Evolutionary conservation across 2,888 invertebrate species (phyloP).

Genomic region (Luperina testacea): DNA sequence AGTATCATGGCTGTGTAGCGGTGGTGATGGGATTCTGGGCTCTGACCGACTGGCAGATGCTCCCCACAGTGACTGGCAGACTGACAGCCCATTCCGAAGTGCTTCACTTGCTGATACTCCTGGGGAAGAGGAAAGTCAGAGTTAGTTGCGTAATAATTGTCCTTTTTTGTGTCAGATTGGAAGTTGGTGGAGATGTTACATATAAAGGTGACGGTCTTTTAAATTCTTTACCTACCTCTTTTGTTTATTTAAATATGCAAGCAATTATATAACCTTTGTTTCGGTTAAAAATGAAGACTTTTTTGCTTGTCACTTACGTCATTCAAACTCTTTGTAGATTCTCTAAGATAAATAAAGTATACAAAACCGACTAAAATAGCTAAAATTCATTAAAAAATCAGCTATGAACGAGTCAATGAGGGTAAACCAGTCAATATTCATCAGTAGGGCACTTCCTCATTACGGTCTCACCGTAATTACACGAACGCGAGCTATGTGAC

Average conservation of each 20-base stretch:
- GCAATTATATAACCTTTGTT: background rate
- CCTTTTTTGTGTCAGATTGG: background rate
- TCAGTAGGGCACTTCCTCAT: conserved; percentile 74
- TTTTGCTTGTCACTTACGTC: background rate
- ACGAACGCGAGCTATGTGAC: conserved; percentile 59
- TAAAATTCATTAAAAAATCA: conserved; percentile 36
- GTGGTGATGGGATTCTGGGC: conserved; percentile 78
- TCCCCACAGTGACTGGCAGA: conserved; percentile 85
- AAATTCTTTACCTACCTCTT: no score
- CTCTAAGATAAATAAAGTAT: background rate
- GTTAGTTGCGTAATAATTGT: background rate
- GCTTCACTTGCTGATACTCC: conserved; percentile 86
- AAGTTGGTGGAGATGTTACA: background rate
- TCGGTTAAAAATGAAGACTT: background rate
- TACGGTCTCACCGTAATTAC: conserved; percentile 65
- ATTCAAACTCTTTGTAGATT: background rate
- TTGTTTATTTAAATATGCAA: background rate
- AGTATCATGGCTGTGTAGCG: conserved; percentile 75
- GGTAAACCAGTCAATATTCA: conserved; percentile 61
- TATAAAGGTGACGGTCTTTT: background rate
- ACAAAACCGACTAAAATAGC: conserved; percentile 1
- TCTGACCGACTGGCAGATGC: conserved; percentile 81
- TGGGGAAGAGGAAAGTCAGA: conserved; percentile 61
- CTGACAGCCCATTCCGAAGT: conserved; percentile 80
- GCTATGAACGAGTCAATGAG: conserved; percentile 11